Base-by-base conservation (phyloP, 1,140 invertebrate genomes). In the Drosophila baimaii region DNA sequence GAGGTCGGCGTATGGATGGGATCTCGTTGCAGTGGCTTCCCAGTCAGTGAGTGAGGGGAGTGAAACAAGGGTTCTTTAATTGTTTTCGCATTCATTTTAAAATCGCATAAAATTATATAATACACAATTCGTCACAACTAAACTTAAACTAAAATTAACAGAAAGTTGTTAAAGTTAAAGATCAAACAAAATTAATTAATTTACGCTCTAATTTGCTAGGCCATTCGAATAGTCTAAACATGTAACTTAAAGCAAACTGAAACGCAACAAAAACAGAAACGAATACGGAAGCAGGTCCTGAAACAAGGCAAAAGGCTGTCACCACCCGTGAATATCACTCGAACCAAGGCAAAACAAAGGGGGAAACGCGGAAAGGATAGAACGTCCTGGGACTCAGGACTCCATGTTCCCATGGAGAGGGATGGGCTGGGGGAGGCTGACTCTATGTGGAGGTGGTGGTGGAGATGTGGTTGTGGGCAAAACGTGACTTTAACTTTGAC, bases 41-140 rank as follows among this genome's bases (percentile, higher is more conserved):
- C 69, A 39, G 69, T 49, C 69, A 23, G 51, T 29, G 31, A 33
- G 31, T 33, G 51, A 19, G 51, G 49, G 51, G 37, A 62, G 41
- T 73, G 54, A 85, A 88, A 77, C 81, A 66, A 88, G 58, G 66
- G 27, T 39, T 49, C 10, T 75, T 81, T 74, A 55, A 63, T 80
- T 84, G 71, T 89, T 81, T 81, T 88, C 73, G 61, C 63, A 78
- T 88, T 84, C 83, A 84, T 89, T 89, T 82, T 35, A 57, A 88
- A 88, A 89, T 88, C 83, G 83, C 84, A 83, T 83, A 80, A 89
- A 83, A 90, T 88, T 74, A 88, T 88, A 89, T 89, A 84, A 84
- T 88, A 88, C 85, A 88, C 84, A 88, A 88, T 75, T 84, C 55
- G 83, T 88, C 83, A 88, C 83, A 88, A 80, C 82, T 86, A 79